These are phyloP conservation scores for Myotis findleyi DNA, from an alignment of 2,797 vertebrate genomes.

Conservation along the genomic window DNA sequence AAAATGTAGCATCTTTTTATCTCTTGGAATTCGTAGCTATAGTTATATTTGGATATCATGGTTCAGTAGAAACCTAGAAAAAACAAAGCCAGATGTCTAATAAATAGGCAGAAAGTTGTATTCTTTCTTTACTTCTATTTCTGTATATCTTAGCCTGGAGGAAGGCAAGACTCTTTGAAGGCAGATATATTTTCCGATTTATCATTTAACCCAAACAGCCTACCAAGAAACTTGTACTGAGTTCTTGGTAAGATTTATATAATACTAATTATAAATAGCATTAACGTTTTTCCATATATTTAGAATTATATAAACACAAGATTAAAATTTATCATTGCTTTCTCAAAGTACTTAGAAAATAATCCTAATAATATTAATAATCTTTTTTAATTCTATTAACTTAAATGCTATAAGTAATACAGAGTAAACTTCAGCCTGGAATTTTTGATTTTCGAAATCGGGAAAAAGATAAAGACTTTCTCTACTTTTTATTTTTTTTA, in stretches of 20 bases:
- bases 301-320: not conserved
- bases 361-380: not conserved
- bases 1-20: slow-evolving; percentile 30
- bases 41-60: slow-evolving; percentile 11
- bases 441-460: not conserved
- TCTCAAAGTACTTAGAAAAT: not conserved
- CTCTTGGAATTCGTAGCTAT: not conserved
- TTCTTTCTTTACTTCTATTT: not conserved
- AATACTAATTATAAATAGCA: not conserved
- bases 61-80: not conserved
- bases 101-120: not conserved
- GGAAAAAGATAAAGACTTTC: not conserved
- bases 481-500: not conserved
- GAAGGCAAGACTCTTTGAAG: not conserved
- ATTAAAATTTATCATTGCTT: not conserved
- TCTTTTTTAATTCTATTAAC: not conserved
- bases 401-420: not conserved
- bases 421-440: not conserved
- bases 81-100: not conserved
- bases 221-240: not conserved
- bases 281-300: not conserved
- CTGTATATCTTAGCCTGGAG: not conserved
- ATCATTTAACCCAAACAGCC: not conserved
- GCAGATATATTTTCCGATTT: not conserved
- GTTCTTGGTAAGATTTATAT: slow-evolving; percentile 5